A percentile compares a stretch with the other conserved stretches of the same genome.
Conservation (phyloP, 2,113 vertebrate species). For the Nyctibius bracteatus region DNA sequence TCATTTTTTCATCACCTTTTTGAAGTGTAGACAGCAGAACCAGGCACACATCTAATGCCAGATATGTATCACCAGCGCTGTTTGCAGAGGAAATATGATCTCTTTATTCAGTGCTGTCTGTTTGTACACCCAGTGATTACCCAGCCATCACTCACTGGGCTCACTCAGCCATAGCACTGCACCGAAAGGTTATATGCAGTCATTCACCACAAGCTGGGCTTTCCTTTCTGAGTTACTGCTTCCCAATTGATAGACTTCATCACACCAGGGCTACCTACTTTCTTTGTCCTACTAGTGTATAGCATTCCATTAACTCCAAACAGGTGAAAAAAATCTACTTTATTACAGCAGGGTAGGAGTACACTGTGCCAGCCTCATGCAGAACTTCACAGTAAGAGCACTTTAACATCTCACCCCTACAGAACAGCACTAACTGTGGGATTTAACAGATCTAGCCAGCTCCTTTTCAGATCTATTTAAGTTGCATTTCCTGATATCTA, state of each 20-base stretch:
- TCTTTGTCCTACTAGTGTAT: background rate
- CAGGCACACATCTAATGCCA: background rate
- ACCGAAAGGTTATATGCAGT: background rate
- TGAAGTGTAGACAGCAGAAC: constrained; percentile 31
- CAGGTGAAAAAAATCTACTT: background rate
- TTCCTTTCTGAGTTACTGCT: background rate
- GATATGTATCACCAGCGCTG: background rate
- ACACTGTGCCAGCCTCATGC: background rate
- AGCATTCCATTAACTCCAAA: background rate
- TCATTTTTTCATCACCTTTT: constrained; percentile 42
- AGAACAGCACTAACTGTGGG: background rate
- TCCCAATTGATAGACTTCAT: background rate
- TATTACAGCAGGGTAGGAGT: background rate
- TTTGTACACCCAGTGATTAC: background rate
- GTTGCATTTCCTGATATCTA: background rate
- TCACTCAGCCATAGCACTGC: constrained; percentile 22
- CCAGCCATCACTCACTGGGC: constrained; percentile 25
- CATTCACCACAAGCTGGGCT: background rate
- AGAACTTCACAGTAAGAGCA: background rate
- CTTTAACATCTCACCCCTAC: background rate
- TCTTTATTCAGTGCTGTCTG: background rate
- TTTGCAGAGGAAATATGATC: constrained; percentile 19
- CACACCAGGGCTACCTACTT: background rate
- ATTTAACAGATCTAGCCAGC: background rate
- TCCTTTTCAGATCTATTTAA: constrained; percentile 4